Evolutionary conservation across 1,140 invertebrate species (phyloP).

Genomic region (Panagrolaimus sp.): DNA sequence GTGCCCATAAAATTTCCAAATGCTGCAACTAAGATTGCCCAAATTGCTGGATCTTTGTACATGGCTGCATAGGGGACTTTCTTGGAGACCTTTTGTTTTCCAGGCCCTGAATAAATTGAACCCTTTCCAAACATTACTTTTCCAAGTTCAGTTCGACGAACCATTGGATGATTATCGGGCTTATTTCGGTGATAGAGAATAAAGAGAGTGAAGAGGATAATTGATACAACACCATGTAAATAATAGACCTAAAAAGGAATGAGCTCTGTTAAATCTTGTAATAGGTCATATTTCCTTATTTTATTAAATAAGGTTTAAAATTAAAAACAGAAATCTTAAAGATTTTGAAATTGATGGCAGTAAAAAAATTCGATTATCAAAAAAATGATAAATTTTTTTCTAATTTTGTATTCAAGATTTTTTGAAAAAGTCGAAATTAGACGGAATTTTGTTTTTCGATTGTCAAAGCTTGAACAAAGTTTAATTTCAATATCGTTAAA

Average conservation of each 20-base stretch:
- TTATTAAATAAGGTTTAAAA: too few species aligned
- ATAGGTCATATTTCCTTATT: too few species aligned
- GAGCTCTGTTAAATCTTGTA: too few species aligned
- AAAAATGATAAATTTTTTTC: too few species aligned
- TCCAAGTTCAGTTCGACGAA: slow-evolving; percentile 31
- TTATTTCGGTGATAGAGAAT: slow-evolving; percentile 49
- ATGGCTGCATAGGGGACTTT: slow-evolving; percentile 38
- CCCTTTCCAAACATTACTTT: slow-evolving; percentile 42
- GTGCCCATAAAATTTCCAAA: slow-evolving; percentile 48
- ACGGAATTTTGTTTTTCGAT: too few species aligned
- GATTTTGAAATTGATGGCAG: too few species aligned
- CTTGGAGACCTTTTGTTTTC: slow-evolving; percentile 36
- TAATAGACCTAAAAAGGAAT: slow-evolving; percentile 35
- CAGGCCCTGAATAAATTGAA: slow-evolving; percentile 44
- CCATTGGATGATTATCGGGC: slow-evolving; percentile 39
- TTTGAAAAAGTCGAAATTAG: too few species aligned
- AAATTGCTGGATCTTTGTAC: slow-evolving; percentile 39
- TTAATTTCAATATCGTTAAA: too few species aligned
- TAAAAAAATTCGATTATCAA: too few species aligned
- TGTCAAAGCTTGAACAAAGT: too few species aligned
- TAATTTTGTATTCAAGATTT: too few species aligned
- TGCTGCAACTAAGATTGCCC: slow-evolving; percentile 42
- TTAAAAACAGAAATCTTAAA: too few species aligned
- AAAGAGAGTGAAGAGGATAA: slow-evolving; percentile 47
- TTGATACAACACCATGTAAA: slow-evolving; percentile 40